phyloP scores from a whole-genome alignment of 1,140 invertebrate species.

The Eubasilissa regina region DNA sequence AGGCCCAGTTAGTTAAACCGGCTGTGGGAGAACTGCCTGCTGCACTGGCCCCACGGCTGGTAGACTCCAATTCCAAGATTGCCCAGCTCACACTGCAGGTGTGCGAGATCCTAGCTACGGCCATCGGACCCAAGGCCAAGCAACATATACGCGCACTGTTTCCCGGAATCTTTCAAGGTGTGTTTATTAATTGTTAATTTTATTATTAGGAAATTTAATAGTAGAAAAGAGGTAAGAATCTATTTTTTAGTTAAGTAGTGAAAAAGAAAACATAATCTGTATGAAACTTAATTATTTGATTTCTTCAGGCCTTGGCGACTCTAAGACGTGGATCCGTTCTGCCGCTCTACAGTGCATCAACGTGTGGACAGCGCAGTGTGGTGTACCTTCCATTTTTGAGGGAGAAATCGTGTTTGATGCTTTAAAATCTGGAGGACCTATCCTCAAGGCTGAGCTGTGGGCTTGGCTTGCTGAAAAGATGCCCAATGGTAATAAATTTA shows the following conservation, averaged over 20 bases:
- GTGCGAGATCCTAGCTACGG: conserved; percentile 83
- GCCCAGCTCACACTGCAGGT: conserved; percentile 87
- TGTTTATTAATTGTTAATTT: conserved; percentile 41
- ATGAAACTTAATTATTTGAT: not conserved
- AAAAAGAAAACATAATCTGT: not conserved
- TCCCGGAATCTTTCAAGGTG: conserved; percentile 88
- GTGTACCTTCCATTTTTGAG: conserved; percentile 88
- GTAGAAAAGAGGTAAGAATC: too few species aligned
- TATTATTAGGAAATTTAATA: not conserved
- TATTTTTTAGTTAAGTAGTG: too few species aligned
- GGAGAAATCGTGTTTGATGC: conserved; percentile 92
- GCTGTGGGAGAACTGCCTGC: conserved; percentile 88
- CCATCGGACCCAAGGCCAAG: conserved; percentile 87
- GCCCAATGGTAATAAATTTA: conserved; percentile 74
- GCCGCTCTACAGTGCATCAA: conserved; percentile 87
- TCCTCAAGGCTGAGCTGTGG: conserved; percentile 86
- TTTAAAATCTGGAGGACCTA: conserved; percentile 87
- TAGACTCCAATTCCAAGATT: conserved; percentile 94
- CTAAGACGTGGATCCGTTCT: conserved; percentile 83
- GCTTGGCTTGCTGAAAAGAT: conserved; percentile 88
- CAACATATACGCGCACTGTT: conserved; percentile 86
- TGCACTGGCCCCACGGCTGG: conserved; percentile 81
- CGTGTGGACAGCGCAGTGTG: conserved; percentile 85
- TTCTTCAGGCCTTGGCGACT: conserved; percentile 74
- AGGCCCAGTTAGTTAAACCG: conserved; percentile 85